Percentiles rank a stretch among this genome's conserved stretches.
Conservation (phyloP, 1,140 invertebrate genomes). For the Drosophila seguyi region DNA sequence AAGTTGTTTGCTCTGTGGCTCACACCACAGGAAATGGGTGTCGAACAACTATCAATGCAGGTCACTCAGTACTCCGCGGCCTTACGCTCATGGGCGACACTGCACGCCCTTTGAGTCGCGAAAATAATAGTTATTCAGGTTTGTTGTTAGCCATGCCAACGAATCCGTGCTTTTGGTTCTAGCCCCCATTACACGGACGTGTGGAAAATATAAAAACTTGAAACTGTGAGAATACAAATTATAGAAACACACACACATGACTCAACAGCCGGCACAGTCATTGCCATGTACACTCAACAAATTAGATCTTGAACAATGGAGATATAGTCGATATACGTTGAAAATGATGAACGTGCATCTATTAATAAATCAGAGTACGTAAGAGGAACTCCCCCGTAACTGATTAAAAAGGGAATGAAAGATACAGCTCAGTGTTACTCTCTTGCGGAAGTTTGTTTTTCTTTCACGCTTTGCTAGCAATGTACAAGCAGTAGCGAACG, state of each 20-base stretch:
- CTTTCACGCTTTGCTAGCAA: neutral
- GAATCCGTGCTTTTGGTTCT: conserved; percentile 34
- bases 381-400: neutral
- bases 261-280: conserved; percentile 25
- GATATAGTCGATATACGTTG: neutral
- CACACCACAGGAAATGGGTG: conserved; percentile 21
- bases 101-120: conserved; percentile 26
- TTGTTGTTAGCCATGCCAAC: conserved; percentile 29
- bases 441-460: neutral
- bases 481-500: neutral
- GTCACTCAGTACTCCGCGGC: conserved; percentile 22
- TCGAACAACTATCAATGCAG: conserved; percentile 22
- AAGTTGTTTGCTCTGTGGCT: conserved; percentile 24
- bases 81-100: conserved; percentile 24
- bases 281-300: conserved; percentile 13
- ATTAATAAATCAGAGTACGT: neutral
- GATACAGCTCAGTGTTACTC: neutral
- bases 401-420: neutral
- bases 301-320: neutral
- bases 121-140: conserved; percentile 34
- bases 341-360: neutral
- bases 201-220: conserved; percentile 26
- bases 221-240: conserved; percentile 17
- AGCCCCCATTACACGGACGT: conserved; percentile 39
- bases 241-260: conserved; percentile 8